Evolutionary conservation across 1,140 invertebrate species (phyloP).

Genomic region (Drosophila tropicalis): DNA sequence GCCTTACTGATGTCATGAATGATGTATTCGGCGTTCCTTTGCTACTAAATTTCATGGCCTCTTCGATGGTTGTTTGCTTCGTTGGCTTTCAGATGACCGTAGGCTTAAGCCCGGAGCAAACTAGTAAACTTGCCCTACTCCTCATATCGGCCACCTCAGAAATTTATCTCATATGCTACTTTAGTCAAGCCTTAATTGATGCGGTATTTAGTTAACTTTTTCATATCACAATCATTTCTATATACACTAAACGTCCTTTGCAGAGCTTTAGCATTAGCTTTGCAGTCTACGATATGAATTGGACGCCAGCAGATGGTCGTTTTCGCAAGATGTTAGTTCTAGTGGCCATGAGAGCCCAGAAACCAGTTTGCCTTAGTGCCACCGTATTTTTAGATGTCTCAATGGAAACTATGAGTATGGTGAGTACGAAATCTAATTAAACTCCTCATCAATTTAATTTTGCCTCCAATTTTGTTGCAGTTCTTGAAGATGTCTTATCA

Average conservation of each 20-base stretch:
- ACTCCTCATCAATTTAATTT: neutral
- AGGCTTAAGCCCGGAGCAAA: conserved; percentile 32
- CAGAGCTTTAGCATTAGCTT: conserved; percentile 42
- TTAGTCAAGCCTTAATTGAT: conserved; percentile 60
- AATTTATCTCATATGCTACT: conserved; percentile 56
- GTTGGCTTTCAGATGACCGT: conserved; percentile 69
- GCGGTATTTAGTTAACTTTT: conserved; percentile 33
- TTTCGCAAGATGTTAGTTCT: conserved; percentile 62
- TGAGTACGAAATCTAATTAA: neutral
- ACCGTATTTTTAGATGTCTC: conserved; percentile 56
- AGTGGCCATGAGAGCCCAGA: conserved; percentile 48
- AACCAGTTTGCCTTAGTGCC: conserved; percentile 53
- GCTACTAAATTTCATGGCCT: conserved; percentile 59
- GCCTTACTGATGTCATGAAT: conserved; percentile 62
- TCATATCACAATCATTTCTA: too few relatives aligned
- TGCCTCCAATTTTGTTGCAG: neutral
- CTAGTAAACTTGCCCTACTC: conserved; percentile 46
- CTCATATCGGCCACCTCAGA: conserved; percentile 37
- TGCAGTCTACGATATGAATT: conserved; percentile 60
- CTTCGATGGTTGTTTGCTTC: conserved; percentile 66
- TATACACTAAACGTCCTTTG: neutral
- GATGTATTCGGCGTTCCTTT: conserved; percentile 63
- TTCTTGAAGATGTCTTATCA: conserved; percentile 38
- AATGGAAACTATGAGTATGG: conserved; percentile 57
- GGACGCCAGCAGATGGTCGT: conserved; percentile 36